Conservation (phyloP, 2,888 invertebrate genomes). For the Diarsia brunnea region DNA sequence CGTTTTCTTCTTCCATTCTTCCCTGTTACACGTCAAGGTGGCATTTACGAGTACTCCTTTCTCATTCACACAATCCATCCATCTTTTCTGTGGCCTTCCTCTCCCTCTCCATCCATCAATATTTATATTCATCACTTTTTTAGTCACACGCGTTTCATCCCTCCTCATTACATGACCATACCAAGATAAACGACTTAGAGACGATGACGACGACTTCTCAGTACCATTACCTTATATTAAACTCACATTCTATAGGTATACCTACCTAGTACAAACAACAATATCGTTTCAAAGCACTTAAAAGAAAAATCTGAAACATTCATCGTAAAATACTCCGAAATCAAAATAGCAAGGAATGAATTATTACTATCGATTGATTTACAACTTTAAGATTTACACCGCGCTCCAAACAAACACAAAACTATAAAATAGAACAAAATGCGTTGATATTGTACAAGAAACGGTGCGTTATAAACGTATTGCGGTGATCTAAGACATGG, state of each 20-base stretch:
- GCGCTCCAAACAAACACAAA: conserved; percentile 55
- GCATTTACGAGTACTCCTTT: no score
- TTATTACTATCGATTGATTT: conserved; percentile 66
- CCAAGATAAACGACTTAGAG: no score
- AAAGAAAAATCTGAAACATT: conserved; percentile 37
- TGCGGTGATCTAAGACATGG: not conserved
- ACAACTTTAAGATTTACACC: conserved; percentile 58
- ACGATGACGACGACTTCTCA: no score
- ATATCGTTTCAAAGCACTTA: conserved; percentile 48
- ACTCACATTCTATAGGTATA: not conserved
- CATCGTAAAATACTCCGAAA: conserved; percentile 32
- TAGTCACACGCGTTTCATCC: no score
- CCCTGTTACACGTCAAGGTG: no score
- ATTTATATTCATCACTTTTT: no score
- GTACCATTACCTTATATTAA: not conserved
- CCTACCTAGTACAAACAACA: conserved; percentile 19
- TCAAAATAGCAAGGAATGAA: conserved; percentile 48
- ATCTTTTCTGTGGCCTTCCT: no score
- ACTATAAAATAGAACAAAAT: conserved; percentile 56
- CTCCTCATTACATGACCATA: no score
- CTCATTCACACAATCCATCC: no score
- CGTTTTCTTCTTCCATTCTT: no score
- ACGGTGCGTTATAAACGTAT: conserved; percentile 40
- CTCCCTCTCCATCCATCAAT: no score
- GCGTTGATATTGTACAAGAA: conserved; percentile 35